Evolutionary conservation across 2,113 vertebrate genomes (phyloP), one percentile per base, ranked within the genome.

Genomic region (Variabilichromis moorii): DNA sequence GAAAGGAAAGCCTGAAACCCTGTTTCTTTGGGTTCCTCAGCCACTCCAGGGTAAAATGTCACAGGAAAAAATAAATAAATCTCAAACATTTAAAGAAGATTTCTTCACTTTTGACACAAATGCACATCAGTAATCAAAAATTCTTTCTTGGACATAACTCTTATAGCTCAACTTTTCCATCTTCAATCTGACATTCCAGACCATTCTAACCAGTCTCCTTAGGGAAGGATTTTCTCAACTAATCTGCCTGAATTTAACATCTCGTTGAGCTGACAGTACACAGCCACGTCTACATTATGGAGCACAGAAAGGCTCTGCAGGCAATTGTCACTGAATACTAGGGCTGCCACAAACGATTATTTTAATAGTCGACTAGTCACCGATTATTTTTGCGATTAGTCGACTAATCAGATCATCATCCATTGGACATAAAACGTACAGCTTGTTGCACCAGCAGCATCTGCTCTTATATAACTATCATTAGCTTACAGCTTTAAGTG

Each of bases 381-480:
- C 2, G 1, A 45, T 45, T 45, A 45, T 16, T 45, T 45, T 45
- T 45, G 42, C 0, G 2, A 45, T 45, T 45, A 45, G 42, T 45
- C 6, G 6, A 45, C 42, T 45, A 45, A 45, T 45, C 42, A 45
- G 42, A 45, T 45, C 42, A 13, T 45, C 42, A 45, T 45, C 42
- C 13, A 45, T 45, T 45, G 3, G 6, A 0, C 42, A 0, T 14
- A 45, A 45, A 45, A 45, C 11, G 0, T 45, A 45, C 42, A 45
- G 42, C 1, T 45, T 45, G 7, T 1, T 45, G 42, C 13, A 45
- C 42, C 12, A 45, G 42, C 12, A 1, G 12, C 42, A 14, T 45
- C 42, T 45, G 42, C 13, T 45, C 42, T 45, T 14, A 14, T 45
- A 7, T 14, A 14, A 45, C 13, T 45, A 45, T 45, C 6, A 45